Conservation (phyloP, 2,888 invertebrate species). For the Erebia epiphron region DNA sequence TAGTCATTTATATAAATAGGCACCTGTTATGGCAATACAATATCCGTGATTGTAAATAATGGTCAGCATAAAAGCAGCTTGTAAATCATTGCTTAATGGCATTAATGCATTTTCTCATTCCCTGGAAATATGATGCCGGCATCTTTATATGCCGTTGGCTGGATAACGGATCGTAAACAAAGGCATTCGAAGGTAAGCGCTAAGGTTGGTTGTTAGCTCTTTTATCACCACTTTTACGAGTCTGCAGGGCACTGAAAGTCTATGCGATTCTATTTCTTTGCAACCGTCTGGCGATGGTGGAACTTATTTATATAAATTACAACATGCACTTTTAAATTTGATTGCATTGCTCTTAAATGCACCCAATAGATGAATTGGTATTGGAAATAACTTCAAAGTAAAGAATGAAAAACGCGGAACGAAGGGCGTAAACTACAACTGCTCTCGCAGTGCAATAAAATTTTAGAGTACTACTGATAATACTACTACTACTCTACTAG, state of each 20-base stretch:
- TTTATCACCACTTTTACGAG: conserved; percentile 67
- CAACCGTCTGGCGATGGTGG: conserved; percentile 29
- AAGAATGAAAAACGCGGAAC: too few species aligned
- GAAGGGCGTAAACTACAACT: conserved; percentile 7
- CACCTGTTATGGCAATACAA: not conserved
- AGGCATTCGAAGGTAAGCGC: conserved; percentile 53
- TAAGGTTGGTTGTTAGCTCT: conserved; percentile 54
- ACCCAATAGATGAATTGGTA: too few species aligned
- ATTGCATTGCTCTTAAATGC: not conserved
- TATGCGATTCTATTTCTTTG: conserved; percentile 54
- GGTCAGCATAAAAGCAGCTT: conserved; percentile 7
- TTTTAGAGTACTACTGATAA: too few species aligned
- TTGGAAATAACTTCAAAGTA: too few species aligned
- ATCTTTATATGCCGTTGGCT: conserved; percentile 43
- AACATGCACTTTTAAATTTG: conserved; percentile 7
- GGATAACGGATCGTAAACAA: conserved; percentile 55
- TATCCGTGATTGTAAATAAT: conserved; percentile 19
- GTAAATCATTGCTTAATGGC: conserved; percentile 33
- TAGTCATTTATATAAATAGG: conserved; percentile 1
- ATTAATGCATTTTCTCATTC: conserved; percentile 32
- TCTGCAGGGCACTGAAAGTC: conserved; percentile 52
- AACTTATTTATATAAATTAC: conserved; percentile 21
- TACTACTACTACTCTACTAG: too few species aligned
- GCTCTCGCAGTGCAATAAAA: too few species aligned
- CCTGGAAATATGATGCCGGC: conserved; percentile 31